These are phyloP conservation scores for Drosophila leonis DNA, from an alignment of 2,888 invertebrate genomes.

Conservation along the genomic window DNA sequence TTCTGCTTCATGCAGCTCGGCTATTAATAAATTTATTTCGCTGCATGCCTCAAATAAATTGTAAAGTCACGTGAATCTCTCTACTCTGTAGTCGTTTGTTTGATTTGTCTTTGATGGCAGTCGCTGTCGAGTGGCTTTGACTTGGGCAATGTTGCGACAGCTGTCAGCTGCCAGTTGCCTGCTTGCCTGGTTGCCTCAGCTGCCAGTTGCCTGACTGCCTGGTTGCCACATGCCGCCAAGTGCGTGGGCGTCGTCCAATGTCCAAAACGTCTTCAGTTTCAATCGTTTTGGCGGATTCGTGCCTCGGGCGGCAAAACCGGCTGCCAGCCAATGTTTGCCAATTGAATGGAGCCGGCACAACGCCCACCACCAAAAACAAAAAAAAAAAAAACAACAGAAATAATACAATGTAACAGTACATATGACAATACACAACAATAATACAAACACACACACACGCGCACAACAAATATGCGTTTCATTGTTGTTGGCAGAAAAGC, in stretches of 20 bases:
- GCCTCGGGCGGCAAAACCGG: constrained; percentile 42
- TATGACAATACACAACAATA: constrained; percentile 32
- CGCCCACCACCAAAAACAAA: constrained; percentile 53
- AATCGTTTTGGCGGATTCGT: constrained; percentile 54
- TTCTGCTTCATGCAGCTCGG: constrained; percentile 34
- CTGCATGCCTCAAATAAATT: constrained; percentile 75
- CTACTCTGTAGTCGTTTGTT: constrained; percentile 27
- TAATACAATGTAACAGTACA: constrained; percentile 47
- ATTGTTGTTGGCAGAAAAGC: constrained; percentile 60
- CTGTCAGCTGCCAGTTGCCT: constrained; percentile 62
- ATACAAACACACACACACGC: constrained; percentile 20
- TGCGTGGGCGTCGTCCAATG: constrained; percentile 60
- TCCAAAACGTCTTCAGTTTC: constrained; percentile 72
- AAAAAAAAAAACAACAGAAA: constrained; percentile 16
- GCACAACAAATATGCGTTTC: constrained; percentile 27
- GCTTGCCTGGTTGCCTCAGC: constrained; percentile 46
- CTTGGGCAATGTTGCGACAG: constrained; percentile 67
- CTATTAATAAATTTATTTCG: constrained; percentile 76
- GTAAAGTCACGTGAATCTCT: constrained; percentile 72
- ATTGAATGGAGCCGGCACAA: constrained; percentile 51
- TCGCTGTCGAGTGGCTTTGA: constrained; percentile 27
- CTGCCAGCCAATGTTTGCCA: constrained; percentile 62
- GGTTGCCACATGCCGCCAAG: constrained; percentile 43
- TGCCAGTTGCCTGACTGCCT: constrained; percentile 48
- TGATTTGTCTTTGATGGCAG: constrained; percentile 72